phyloP scores from a whole-genome alignment of 1,140 invertebrate species.

The Melitaea cinxia region DNA sequence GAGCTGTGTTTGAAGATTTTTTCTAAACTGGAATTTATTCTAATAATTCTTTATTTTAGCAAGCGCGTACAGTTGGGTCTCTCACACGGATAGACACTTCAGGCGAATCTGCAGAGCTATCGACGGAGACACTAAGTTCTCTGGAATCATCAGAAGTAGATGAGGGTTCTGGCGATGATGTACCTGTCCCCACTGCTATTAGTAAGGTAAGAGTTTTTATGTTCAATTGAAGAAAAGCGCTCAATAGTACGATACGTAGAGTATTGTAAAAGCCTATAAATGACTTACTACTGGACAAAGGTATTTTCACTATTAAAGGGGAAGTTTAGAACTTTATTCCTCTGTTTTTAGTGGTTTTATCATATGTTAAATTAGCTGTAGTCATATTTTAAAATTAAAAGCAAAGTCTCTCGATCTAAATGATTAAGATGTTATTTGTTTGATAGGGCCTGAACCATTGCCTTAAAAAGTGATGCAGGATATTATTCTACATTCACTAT shows the following conservation, averaged over 20 bases:
- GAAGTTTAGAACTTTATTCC: no score
- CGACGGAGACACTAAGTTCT: constrained; percentile 66
- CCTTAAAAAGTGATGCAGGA: no score
- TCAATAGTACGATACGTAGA: not conserved
- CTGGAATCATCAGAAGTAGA: constrained; percentile 47
- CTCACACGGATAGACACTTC: constrained; percentile 43
- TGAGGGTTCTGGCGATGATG: constrained; percentile 76
- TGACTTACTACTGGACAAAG: no score
- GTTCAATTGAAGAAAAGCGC: not conserved
- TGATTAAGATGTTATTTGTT: no score
- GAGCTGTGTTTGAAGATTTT: no score
- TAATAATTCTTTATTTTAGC: constrained; percentile 16
- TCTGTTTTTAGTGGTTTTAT: no score
- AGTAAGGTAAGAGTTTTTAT: constrained; percentile 45
- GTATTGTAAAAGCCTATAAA: not conserved
- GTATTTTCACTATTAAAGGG: no score
- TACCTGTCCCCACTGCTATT: constrained; percentile 43
- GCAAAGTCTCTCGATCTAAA: no score
- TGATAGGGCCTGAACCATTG: no score
- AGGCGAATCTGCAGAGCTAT: constrained; percentile 56
- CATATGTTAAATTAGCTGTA: no score
- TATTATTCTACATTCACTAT: not conserved
- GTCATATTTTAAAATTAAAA: no score
- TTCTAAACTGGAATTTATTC: no score
- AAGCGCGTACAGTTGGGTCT: constrained; percentile 33